These are phyloP conservation scores for Eudasyphora cyanicolor DNA, from an alignment of 2,888 invertebrate genomes.

Conservation along the genomic window DNA sequence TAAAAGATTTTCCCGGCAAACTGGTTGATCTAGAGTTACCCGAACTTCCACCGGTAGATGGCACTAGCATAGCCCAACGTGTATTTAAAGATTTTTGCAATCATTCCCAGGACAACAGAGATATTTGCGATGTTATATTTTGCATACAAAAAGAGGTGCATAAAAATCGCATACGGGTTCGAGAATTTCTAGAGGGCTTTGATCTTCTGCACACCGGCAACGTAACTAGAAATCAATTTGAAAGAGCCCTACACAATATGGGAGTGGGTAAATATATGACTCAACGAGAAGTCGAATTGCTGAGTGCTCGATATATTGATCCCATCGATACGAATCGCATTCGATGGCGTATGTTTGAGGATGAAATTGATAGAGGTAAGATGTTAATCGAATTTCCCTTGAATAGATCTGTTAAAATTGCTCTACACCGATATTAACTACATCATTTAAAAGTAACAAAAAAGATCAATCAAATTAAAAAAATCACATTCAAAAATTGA, in stretches of 20 bases:
- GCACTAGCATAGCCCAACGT: constrained; percentile 67
- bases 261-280: constrained; percentile 84
- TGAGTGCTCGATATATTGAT: constrained; percentile 86
- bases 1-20: constrained; percentile 83
- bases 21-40: constrained; percentile 86
- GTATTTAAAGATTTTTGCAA: constrained; percentile 69
- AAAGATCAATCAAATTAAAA: background rate
- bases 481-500: too few species aligned
- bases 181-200: constrained; percentile 87
- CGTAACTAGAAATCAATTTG: constrained; percentile 86
- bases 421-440: too few species aligned
- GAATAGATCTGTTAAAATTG: too few species aligned
- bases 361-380: constrained; percentile 88
- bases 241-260: constrained; percentile 85
- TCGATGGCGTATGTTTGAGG: constrained; percentile 89
- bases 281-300: constrained; percentile 83
- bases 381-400: too few species aligned
- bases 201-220: constrained; percentile 86
- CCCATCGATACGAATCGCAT: constrained; percentile 85
- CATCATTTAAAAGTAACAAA: too few species aligned
- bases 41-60: constrained; percentile 81
- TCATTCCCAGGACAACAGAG: constrained; percentile 69
- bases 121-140: constrained; percentile 73
- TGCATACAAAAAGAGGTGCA: constrained; percentile 85
- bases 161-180: constrained; percentile 84